Evolutionary conservation across 92 coral and sea anemone species (phyloP), one percentile per base, ranked within the genome.

Genomic region (Montipora capitata): DNA sequence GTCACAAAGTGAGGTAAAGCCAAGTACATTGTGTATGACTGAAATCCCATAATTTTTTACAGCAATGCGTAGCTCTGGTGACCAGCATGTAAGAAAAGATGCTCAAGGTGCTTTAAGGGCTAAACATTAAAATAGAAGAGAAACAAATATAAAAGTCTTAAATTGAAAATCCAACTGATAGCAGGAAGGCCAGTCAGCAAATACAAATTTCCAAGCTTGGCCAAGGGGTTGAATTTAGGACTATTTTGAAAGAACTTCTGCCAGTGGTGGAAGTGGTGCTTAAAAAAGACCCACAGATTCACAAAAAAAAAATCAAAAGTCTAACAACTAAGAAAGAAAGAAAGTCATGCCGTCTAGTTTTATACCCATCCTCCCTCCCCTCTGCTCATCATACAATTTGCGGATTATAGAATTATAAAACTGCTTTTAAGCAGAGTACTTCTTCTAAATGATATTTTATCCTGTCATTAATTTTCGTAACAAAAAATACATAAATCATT

Each of bases 1-100:
- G 2, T 69, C 18, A 2, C 74, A 40, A 69, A 69, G 74, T 69
- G 74, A 69, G 74, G 51, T 69, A 40, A 67, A 67, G 27, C 74
- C 17, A 14, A 41, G 74, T 69, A 69, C 49, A 69, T 13, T 0
- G 74, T 40, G 40, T 69, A 69, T 69, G 51, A 69, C 74, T 69
- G 74, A 40, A 10, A 69, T 69, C 74, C 49, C 74, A 3, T 69
- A 42, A 69, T 4, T 40, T 7, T 69, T 10, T 69, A 41, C 51
- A 69, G 74, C 62, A 56, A 56, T 56, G 62, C 12, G 62, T 56
- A 56, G 62, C 62, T 56, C 62, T 56, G 62, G 62, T 56, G 62
- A 56, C 62, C 62, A 56, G 62, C 62, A 56, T 56, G 62, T 56
- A 56, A 56, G 62, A 56, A 56, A 56, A 56, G 62, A 56, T 56